Evolutionary conservation across 1,140 invertebrate species (phyloP).

Genomic region (Drosophila ananassae): DNA sequence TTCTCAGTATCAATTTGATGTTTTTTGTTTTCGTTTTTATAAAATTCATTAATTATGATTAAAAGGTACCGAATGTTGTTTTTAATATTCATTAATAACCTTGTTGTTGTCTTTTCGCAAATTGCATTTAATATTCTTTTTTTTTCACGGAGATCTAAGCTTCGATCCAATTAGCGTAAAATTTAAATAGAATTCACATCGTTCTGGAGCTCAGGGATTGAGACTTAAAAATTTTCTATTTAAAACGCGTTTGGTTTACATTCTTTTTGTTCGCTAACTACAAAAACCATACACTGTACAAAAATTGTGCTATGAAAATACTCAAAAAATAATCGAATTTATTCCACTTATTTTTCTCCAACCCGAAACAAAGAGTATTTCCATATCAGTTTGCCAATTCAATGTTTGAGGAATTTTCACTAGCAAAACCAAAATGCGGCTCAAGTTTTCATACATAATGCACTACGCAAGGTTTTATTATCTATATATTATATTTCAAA

Average conservation of each 20-base stretch:
- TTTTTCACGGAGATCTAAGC: slow-evolving; percentile 39
- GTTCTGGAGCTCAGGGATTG: slow-evolving; percentile 25
- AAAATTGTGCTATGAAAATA: slow-evolving; percentile 83
- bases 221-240: slow-evolving; percentile 44
- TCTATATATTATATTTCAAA: slow-evolving; percentile 36
- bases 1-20: slow-evolving; percentile 65
- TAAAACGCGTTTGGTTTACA: slow-evolving; percentile 42
- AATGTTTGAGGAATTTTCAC: slow-evolving; percentile 19
- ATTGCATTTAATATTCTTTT: slow-evolving; percentile 27
- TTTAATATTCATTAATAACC: slow-evolving; percentile 58
- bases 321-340: slow-evolving; percentile 76
- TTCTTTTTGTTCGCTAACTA: slow-evolving; percentile 61
- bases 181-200: slow-evolving; percentile 52
- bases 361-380: slow-evolving; percentile 42
- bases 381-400: slow-evolving; percentile 16
- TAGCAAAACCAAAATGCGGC: slow-evolving; percentile 54
- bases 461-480: slow-evolving; percentile 55
- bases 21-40: slow-evolving; percentile 49
- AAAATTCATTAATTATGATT: slow-evolving; percentile 80
- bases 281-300: slow-evolving; percentile 76
- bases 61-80: slow-evolving; percentile 80
- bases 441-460: slow-evolving; percentile 48
- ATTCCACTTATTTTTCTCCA: slow-evolving; percentile 2
- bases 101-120: slow-evolving; percentile 52
- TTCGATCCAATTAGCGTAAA: slow-evolving; percentile 68